Base-by-base conservation (phyloP, 2,113 vertebrate species). In the Petrocephalus zakoni region DNA sequence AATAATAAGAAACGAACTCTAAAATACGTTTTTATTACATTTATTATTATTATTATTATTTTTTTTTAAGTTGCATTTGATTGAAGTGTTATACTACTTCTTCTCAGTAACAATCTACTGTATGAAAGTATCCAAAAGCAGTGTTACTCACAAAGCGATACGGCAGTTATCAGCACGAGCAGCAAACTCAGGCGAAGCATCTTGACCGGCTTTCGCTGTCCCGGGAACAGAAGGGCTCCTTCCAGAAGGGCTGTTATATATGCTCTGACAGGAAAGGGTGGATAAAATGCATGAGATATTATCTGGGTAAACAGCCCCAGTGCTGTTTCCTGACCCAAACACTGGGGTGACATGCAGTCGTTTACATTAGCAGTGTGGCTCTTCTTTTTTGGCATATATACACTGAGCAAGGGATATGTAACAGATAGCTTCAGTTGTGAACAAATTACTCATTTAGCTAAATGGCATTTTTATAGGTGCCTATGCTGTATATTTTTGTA, bases 91-190 rank as follows among this genome's bases (percentile, higher is more conserved):
- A 47, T 22, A 49, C 37, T 83, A 49, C 22, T 83, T 47, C 9
- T 22, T 3, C n/a, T n/a, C 78, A 82, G 6, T 83, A n/a, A n/a
- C 22, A 83, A 83, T 22, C 17, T 49, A n/a, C n/a, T n/a, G n/a
- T n/a, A 29, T n/a, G 17, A 47, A 42, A 81, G 47, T 85, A 53
- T 46, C 53, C 37, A 90, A 55, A 68, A 17, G n/a, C 19, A 9
- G 21, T 29, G 37, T 22, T 4, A 89, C 92, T 92, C 49, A 92
- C 92, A 90, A n/a, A 86, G 58, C 22, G 89, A 49, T 51, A 89
- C 55, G 25, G 84, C 90, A 56, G 90, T 82, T 88, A 17, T 89
- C 29, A 91, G 25, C 49, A 90, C 56, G 72, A 90, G 56, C 7
- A 90, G 78, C 17, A 84, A 51, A 49, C 34, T 56, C 37, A 75